Conservation (phyloP, 1,140 invertebrate species). For the Formica exsecta region DNA sequence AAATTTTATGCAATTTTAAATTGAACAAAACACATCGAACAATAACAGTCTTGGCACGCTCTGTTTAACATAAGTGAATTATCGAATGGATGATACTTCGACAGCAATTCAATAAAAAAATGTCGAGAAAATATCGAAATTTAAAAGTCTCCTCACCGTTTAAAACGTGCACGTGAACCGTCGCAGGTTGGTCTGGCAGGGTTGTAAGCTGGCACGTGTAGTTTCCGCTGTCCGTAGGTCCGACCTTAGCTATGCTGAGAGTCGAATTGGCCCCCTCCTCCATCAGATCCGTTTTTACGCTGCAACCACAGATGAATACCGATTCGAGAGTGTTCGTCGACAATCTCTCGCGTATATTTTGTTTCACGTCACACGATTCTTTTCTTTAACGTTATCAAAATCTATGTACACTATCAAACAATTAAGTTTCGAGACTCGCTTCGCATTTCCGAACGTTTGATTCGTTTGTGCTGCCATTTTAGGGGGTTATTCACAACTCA, state of each 20-base stretch:
- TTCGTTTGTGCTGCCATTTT: too few species aligned
- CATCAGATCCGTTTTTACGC: constrained; percentile 92
- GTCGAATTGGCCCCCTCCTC: constrained; percentile 92
- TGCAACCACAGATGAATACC: constrained; percentile 79
- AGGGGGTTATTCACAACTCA: too few species aligned
- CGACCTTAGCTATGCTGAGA: constrained; percentile 91
- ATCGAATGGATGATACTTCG: not conserved
- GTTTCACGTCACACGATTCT: too few species aligned
- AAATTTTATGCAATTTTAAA: constrained; percentile 24
- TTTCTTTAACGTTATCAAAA: not conserved
- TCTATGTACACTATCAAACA: not conserved
- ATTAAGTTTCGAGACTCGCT: too few species aligned
- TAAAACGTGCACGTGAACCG: constrained; percentile 90
- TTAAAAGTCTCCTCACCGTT: constrained; percentile 88
- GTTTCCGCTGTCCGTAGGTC: constrained; percentile 92
- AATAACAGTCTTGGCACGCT: not conserved
- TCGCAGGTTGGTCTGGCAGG: constrained; percentile 87
- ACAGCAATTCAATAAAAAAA: not conserved
- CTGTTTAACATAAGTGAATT: not conserved
- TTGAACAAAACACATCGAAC: not conserved
- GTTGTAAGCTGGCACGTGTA: constrained; percentile 92
- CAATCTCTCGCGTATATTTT: not conserved
- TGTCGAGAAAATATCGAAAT: constrained; percentile 11
- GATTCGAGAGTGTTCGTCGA: constrained; percentile 15
- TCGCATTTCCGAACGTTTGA: too few species aligned